Evolutionary conservation across 2,797 vertebrate species (phyloP), one percentile per base, ranked within the genome.

Genomic region (Silurus aristotelis): DNA sequence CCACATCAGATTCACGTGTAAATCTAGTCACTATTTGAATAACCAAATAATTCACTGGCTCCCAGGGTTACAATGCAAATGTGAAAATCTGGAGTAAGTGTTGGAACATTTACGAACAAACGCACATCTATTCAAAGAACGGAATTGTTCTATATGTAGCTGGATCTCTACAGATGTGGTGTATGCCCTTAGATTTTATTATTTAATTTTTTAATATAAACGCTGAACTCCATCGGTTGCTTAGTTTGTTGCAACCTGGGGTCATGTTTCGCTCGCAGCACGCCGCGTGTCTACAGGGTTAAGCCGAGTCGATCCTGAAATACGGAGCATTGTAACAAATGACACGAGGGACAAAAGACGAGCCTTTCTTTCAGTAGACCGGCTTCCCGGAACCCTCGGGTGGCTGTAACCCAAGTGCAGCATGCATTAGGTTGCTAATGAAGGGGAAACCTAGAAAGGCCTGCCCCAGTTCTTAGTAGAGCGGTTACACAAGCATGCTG

Each of bases 301-400:
- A 76, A 58, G 73, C 73, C 15, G 25, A 58, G 25, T 58, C 75
- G 22, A 13, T 60, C 75, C 75, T 60, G 75, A 76, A 76, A 76
- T 12, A 76, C 7, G 19, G 22, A 38, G 19, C 55, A 38, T 3
- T 13, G 19, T 60, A 73, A n/a, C 46, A 72, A 72, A 52, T n/a
- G 70, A 48, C 70, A n/a, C 0, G 46, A 38, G 27, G 75, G 75
- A 61, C 75, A 43, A 61, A 43, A 78, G 52, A 5, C 2, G 15
- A 19, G 27, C 19, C 55, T 43, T 43, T 19, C n/a, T 13, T 56
- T 56, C 73, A 31, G 14, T 56, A 12, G 73, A 58, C 3, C 73
- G 12, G 12, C 5, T 77, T 77, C 55, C 55, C 9, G 22, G 73
- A 77, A 77, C 55, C 25, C 19, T 5, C 3, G 17, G 3, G 15